Evolutionary conservation across 2,113 vertebrate genomes (phyloP).

Genomic region (Megaceryle maxima): DNA sequence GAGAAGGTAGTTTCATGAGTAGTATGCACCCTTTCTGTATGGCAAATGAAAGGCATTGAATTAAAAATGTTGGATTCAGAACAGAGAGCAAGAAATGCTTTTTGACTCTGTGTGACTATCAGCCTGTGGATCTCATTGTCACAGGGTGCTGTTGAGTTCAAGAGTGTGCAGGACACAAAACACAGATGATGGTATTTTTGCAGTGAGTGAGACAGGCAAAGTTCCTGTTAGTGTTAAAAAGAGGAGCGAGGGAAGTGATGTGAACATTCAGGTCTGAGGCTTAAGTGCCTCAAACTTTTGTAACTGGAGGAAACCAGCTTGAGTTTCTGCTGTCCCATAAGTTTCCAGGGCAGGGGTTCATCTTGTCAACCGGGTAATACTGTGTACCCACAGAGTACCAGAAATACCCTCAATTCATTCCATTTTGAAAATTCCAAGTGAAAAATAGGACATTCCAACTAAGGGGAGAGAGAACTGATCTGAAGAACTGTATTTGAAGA

Average conservation of each 20-base stretch:
- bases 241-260: not conserved
- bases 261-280: not conserved
- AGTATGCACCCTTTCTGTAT: not conserved
- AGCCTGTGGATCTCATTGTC: not conserved
- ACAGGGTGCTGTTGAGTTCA: not conserved
- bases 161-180: not conserved
- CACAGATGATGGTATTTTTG: not conserved
- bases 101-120: not conserved
- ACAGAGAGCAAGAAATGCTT: not conserved
- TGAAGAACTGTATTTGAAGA: no score
- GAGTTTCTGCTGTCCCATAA: not conserved
- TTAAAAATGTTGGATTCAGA: not conserved
- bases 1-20: not conserved
- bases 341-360: not conserved
- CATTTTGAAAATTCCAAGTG: not conserved
- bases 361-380: not conserved
- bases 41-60: not conserved
- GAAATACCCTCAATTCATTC: accelerated
- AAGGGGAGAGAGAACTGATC: not conserved
- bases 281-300: not conserved
- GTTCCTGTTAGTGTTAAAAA: not conserved
- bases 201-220: not conserved
- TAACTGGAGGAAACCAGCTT: not conserved
- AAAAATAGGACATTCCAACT: not conserved
- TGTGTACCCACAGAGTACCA: not conserved